Evolutionary conservation across 2,797 vertebrate species (phyloP), one percentile per base, ranked within the genome.

Genomic region (Hapalemur alaotrensis): DNA sequence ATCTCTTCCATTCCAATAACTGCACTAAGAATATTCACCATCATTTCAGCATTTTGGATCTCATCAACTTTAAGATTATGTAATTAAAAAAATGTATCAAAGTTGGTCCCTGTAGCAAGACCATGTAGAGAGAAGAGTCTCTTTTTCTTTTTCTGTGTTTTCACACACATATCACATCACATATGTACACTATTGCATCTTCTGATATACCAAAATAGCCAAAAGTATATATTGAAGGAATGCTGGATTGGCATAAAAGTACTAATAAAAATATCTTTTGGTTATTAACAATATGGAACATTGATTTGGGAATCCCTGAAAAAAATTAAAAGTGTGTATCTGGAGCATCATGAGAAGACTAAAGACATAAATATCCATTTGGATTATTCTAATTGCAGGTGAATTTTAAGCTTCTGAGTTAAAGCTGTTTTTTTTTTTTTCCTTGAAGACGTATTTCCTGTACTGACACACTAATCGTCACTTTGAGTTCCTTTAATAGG

Each of bases 111-210:
- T n/a, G 4, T 17, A 7, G 5, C 38, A 87, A 14, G 50, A 79
- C 23, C 3, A 11, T 2, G 13, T 23, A 41, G 30, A 61, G 20
- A 50, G 15, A 70, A 25, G 14, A 57, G 3, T 67, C 23, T 65
- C 17, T 83, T 7, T n/a, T 3, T 28, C 23, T 30, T 9, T n/a
- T 8, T 79, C 38, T n/a, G 6, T 46, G 28, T 63, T n/a, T 23
- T 20, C 3, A 67, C 2, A 18, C 0, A 46, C 6, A n/a, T 4
- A 17, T 17, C 14, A 50, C 0, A 13, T 14, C 14, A 2, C 52
- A 30, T 43, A 50, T 30, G 35, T 76, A 32, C 1, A 61, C 61
- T 17, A 79, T 35, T 61, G 6, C 52, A 43, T 78, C 17, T 61
- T 70, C 67, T 82, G n/a, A 43, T 17, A n/a, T 14, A 59, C 3